Percentiles rank a stretch among this genome's conserved stretches.
Evolutionary conservation across 2,113 vertebrate genomes (phyloP).

Genomic region (Hippoglossus stenolepis): DNA sequence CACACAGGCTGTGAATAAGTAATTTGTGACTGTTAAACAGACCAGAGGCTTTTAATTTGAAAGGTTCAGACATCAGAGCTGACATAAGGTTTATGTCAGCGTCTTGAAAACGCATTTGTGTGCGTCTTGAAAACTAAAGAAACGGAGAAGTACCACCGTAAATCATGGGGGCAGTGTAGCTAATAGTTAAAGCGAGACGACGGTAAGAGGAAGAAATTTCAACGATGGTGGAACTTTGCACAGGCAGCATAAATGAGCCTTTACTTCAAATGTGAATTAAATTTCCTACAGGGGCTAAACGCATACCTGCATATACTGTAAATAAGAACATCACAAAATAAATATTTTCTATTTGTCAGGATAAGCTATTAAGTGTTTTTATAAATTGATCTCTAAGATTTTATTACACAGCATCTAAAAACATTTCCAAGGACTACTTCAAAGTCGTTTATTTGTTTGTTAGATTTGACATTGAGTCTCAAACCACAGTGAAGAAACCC

Average conservation of each 20-base stretch:
- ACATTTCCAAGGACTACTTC: neutral
- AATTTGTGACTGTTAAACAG: neutral
- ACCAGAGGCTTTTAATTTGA: too few relatives aligned
- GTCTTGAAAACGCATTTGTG: too few relatives aligned
- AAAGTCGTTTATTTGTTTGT: neutral
- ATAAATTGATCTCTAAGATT: neutral
- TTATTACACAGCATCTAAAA: neutral
- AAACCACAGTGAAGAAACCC: neutral
- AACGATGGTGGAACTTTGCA: too few relatives aligned
- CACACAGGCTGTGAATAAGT: neutral
- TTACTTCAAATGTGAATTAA: too few relatives aligned
- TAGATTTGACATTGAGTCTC: neutral
- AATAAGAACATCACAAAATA: neutral
- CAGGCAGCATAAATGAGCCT: too few relatives aligned
- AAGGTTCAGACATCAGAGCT: too few relatives aligned
- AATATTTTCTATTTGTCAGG: neutral
- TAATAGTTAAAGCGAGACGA: too few relatives aligned
- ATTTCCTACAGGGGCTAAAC: too few relatives aligned
- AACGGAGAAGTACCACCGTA: too few relatives aligned
- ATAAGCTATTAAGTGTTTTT: neutral
- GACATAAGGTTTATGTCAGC: neutral
- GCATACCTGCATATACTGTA: neutral
- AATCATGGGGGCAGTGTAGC: too few relatives aligned
- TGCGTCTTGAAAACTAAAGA: too few relatives aligned
- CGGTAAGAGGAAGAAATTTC: too few relatives aligned